phyloP scores from a whole-genome alignment of 1,140 invertebrate genomes.

The Centruroides vittatus region DNA sequence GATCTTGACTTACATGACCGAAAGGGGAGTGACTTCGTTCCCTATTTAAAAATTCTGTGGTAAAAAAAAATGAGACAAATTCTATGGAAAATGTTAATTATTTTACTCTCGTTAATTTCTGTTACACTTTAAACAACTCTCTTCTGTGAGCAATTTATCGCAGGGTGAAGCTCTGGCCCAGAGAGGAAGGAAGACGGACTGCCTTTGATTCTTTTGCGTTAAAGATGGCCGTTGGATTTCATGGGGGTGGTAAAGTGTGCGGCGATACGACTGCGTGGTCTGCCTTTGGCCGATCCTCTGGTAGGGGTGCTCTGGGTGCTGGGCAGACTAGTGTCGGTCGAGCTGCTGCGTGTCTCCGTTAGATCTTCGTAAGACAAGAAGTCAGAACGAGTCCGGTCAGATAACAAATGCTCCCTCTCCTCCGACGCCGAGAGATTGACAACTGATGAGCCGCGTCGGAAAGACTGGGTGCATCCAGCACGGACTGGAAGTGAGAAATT shows the following conservation, averaged over 20 bases:
- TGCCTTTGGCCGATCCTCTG: background rate
- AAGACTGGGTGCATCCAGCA: background rate
- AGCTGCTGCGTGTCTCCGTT: background rate
- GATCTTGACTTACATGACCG: no score
- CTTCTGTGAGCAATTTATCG: no score
- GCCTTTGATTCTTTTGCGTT: no score
- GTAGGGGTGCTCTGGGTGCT: conserved; percentile 12
- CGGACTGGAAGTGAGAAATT: background rate
- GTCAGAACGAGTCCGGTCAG: background rate
- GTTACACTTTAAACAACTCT: no score
- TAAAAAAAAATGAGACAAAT: no score
- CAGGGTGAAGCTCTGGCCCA: no score
- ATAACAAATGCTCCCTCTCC: background rate
- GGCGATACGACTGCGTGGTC: conserved; percentile 6
- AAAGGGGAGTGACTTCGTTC: no score
- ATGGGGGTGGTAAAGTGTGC: conserved; percentile 10
- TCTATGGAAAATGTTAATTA: no score
- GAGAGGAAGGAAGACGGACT: no score
- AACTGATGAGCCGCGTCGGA: background rate
- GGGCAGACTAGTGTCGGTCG: background rate
- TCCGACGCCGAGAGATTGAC: background rate
- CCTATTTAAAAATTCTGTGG: no score
- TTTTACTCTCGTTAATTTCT: no score
- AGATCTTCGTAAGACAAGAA: background rate
- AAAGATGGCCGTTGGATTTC: no score